These are phyloP conservation scores for Sciaenops ocellatus DNA, from an alignment of 2,797 vertebrate species.

Conservation along the genomic window DNA sequence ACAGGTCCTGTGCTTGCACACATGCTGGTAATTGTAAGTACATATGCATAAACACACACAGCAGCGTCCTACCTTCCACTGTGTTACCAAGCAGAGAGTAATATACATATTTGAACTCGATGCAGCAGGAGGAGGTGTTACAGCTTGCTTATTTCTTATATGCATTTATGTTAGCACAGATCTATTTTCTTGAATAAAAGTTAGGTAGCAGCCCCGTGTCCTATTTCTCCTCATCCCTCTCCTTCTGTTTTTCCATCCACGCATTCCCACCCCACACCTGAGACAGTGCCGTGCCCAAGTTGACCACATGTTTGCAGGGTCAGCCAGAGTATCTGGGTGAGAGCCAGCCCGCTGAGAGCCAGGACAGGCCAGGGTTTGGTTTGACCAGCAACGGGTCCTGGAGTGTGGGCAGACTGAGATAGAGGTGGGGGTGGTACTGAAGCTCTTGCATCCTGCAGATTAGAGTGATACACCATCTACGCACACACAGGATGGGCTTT, in stretches of 20 bases:
- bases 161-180: background rate
- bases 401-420: slow-evolving; percentile 57
- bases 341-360: slow-evolving; percentile 72
- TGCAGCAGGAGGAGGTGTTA: background rate
- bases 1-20: slow-evolving; percentile 35
- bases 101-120: slow-evolving; percentile 9
- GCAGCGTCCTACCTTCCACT: slow-evolving; percentile 28
- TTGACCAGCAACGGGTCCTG: slow-evolving; percentile 64
- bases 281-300: slow-evolving; percentile 62
- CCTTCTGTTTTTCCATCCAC: slow-evolving; percentile 25
- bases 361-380: slow-evolving; percentile 60
- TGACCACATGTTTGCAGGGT: slow-evolving; percentile 79
- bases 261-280: slow-evolving; percentile 53
- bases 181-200: slow-evolving; percentile 14
- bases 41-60: slow-evolving; percentile 47
- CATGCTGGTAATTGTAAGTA: slow-evolving; percentile 46
- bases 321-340: slow-evolving; percentile 81
- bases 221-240: slow-evolving; percentile 28
- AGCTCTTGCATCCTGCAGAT: slow-evolving; percentile 77
- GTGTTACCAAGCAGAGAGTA: slow-evolving; percentile 8
- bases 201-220: slow-evolving; percentile 2
- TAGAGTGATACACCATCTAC: slow-evolving; percentile 56
- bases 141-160: slow-evolving; percentile 5
- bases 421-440: slow-evolving; percentile 46
- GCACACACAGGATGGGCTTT: slow-evolving; percentile 77